A percentile compares a stretch with the other conserved stretches of the same genome.
Conservation (phyloP, 2,113 vertebrate species). For the Channa maculata region DNA sequence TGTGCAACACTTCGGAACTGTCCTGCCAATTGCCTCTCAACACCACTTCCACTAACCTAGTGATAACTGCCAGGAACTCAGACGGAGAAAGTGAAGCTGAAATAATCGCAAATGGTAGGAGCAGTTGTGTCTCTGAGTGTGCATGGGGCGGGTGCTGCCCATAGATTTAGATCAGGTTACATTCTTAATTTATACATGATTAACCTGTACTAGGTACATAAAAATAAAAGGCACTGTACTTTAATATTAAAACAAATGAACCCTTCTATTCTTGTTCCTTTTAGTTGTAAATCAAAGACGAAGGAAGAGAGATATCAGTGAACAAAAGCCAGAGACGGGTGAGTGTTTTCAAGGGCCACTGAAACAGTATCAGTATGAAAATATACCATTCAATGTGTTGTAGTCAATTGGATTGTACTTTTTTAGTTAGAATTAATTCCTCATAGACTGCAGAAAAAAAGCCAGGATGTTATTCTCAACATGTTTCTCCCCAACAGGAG, state of each 20-base stretch:
- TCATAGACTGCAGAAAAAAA: too few relatives aligned
- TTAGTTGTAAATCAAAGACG: slow-evolving; percentile 29
- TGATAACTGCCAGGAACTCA: slow-evolving; percentile 75
- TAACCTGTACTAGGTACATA: too few relatives aligned
- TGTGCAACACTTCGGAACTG: slow-evolving; percentile 73
- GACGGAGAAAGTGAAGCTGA: slow-evolving; percentile 76
- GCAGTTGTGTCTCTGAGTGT: neutral
- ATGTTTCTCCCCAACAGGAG: slow-evolving; percentile 15
- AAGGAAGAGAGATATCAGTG: slow-evolving; percentile 64
- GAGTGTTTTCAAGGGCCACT: slow-evolving; percentile 13
- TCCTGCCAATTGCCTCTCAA: slow-evolving; percentile 67
- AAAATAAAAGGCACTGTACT: neutral
- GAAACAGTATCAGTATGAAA: too few relatives aligned
- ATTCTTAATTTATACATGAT: too few relatives aligned
- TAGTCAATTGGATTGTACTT: too few relatives aligned
- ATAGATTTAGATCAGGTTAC: too few relatives aligned
- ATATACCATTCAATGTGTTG: too few relatives aligned
- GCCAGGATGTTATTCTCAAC: too few relatives aligned
- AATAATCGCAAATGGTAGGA: slow-evolving; percentile 38
- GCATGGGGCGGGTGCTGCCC: neutral
- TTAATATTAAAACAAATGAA: neutral
- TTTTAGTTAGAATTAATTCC: too few relatives aligned
- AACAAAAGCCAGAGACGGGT: slow-evolving; percentile 41
- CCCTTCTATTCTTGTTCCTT: neutral
- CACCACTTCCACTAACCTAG: slow-evolving; percentile 39